Evolutionary conservation across 37 sponge, comb jelly and placozoan genomes (phyloP), one percentile per base, ranked within the genome.

Genomic region (Tethya wilhelma): DNA sequence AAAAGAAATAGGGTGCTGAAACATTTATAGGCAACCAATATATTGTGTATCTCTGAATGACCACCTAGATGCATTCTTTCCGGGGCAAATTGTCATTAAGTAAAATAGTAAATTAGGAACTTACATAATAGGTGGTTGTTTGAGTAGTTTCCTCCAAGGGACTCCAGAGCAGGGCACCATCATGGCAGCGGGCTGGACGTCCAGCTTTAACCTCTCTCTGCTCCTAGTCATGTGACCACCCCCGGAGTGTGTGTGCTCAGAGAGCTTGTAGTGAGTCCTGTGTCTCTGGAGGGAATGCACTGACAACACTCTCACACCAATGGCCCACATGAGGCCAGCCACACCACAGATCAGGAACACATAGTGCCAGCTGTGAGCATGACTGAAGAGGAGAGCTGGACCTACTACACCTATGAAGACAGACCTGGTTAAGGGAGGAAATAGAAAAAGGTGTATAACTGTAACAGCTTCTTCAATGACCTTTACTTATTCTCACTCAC

Each of bases 181-280:
- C 8, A 39, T 64, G 22, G 60, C 22, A 2, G 62, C 0, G 20
- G 73, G 74, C 49, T 62, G 74, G 40, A 67, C 55, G 2, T 66
- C 65, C 2, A 78, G n/a, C 33, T 66, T 78, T 30, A 66, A 31
- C 64, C 79, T 78, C 56, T 64, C 64, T 19, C 64, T 64, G 25
- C 25, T 5, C 17, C 44, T 34, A 17, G n/a, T 4, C 44, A 12
- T 34, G 53, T 44, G 25, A 7, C 69, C 44, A 8, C 44, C 26
- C 23, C 17, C 19, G 5, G 34, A n/a, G 9, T 26, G 60, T 19
- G 20, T 53, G 42, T 56, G n/a, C n/a, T 75, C 79, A 4, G 57
- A 64, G 4, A 85, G 64, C 41, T 59, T 77, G 79, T 85, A 85
- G 69, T 71, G 70, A 2, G 64, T 78, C 19, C 59, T 66, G 40